Evolutionary conservation across 1,140 invertebrate genomes (phyloP), one percentile per base, ranked within the genome.

Genomic region (Danaus melanippus): DNA sequence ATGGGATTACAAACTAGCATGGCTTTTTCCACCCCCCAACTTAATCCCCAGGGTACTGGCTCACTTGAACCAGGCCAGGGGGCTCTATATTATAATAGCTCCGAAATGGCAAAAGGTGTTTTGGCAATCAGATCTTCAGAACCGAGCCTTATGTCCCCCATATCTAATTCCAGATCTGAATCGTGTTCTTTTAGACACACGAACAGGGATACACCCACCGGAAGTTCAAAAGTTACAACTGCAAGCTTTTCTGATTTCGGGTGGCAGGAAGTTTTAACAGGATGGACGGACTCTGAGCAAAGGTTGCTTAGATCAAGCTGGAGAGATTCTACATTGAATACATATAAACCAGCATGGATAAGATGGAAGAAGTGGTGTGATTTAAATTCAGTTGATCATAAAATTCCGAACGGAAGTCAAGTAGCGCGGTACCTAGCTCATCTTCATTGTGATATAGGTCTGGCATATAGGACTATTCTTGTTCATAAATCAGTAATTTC

Each of bases 11-110:
- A 51, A 39, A 5, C 69, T 79, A 40, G 75, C 56, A 0, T 80
- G 77, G 70, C n/a, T 79, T 15, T 83, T 83, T 41, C 77, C 79
- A 9, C 73, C 73, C 9, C 70, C 70, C 3, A 53, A 52, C 10
- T 50, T 69, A 41, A 64, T 73, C 1, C 64, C 67, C 1, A 50
- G 32, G 7, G 62, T 72, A 8, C 48, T 72, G 9, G 6, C 11
- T n/a, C 65, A n/a, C 7, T 12, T 73, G 10, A 64, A 69, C 12
- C 11, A 39, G 8, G 48, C 60, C 8, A 9, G n/a, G 15, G 66
- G 64, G 8, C 17, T 11, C 4, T 73, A 53, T 44, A 49, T 70
- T 4, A 10, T 73, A 9, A 52, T 70, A 44, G 57, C 46, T 9
- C 68, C 71, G 32, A 66, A 53, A 44, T 73, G 71, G 71, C 17